These are phyloP conservation scores for Pteromalus puparum DNA, from an alignment of 1,140 invertebrate genomes.

Conservation along the genomic window DNA sequence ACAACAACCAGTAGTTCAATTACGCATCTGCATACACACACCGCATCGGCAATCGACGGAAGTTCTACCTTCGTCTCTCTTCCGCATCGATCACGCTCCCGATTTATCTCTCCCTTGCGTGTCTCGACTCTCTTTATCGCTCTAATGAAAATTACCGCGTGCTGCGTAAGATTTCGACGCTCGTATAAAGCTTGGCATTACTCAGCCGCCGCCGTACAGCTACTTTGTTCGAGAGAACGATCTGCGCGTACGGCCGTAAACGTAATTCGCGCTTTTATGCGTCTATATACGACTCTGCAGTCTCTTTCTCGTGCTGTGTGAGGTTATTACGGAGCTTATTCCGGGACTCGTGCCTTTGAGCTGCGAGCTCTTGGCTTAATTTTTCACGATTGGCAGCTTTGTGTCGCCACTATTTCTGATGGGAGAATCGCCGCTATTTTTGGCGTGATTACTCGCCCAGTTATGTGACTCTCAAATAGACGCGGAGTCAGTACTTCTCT, in stretches of 20 bases:
- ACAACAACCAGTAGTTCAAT: too few relatives aligned
- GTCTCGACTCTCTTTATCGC: conserved; percentile 4
- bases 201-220: neutral
- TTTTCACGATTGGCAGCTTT: conserved; percentile 20
- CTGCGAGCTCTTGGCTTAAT: neutral
- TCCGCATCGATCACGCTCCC: neutral
- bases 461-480: too few relatives aligned
- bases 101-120: neutral
- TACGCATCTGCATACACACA: neutral
- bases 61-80: neutral
- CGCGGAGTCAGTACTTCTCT: too few relatives aligned
- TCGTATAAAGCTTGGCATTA: neutral
- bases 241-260: conserved; percentile 8
- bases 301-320: too few relatives aligned
- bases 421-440: neutral
- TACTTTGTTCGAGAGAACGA: conserved; percentile 28
- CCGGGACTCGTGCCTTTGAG: neutral
- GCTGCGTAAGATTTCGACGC: conserved; percentile 11
- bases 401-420: neutral
- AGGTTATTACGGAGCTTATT: too few relatives aligned
- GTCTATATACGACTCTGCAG: neutral
- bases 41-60: neutral
- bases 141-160: conserved; percentile 1
- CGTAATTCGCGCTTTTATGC: conserved; percentile 31
- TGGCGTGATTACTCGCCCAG: neutral